Conservation (phyloP, 2,797 vertebrate genomes). For the Phataginus tricuspis region DNA sequence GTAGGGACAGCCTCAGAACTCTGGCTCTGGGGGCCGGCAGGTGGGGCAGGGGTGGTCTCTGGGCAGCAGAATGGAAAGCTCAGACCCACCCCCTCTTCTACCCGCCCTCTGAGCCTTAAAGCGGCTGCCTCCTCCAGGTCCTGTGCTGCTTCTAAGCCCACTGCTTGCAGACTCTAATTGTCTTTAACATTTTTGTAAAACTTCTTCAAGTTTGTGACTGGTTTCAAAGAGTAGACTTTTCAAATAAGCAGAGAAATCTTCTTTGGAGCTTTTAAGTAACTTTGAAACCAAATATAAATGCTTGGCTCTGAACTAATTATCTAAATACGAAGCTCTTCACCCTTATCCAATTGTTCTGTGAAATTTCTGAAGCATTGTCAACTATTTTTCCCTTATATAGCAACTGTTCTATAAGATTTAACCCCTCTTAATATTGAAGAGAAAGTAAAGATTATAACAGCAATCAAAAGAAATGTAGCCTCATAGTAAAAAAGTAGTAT, state of each 20-base stretch:
- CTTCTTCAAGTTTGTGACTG: background rate
- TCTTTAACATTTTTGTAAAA: background rate
- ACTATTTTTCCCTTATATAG: background rate
- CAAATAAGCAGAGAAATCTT: background rate
- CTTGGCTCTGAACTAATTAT: constrained; percentile 1
- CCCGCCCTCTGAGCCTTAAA: too few species aligned
- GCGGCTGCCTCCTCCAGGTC: background rate
- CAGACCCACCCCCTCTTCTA: accelerated
- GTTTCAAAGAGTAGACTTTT: background rate
- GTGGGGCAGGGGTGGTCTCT: background rate
- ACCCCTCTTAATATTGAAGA: background rate
- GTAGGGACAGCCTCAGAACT: background rate
- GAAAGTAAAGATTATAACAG: background rate
- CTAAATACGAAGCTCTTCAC: background rate
- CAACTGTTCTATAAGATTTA: background rate
- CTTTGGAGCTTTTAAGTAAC: background rate
- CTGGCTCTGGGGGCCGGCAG: background rate
- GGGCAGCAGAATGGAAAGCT: background rate
- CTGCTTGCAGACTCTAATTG: background rate
- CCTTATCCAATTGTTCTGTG: background rate
- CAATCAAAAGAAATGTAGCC: background rate
- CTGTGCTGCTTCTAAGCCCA: background rate
- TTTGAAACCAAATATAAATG: background rate
- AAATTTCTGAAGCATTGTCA: background rate
- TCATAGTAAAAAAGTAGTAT: background rate